A percentile compares a stretch with the other conserved stretches of the same genome.
Conservation (phyloP, 2,888 invertebrate species). For the Athetis lepigone region DNA sequence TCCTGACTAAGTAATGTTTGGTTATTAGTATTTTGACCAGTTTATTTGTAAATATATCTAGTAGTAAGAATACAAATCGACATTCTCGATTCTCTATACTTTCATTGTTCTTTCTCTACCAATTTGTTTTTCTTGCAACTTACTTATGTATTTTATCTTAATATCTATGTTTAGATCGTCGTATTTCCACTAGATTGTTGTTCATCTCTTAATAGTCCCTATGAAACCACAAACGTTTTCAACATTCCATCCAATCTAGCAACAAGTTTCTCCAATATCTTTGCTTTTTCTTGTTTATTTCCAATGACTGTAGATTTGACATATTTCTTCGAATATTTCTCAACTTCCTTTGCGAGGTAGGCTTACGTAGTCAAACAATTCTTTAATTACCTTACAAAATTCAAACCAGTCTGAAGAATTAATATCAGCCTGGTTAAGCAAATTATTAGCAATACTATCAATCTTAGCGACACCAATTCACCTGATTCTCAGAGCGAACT, state of each 20-base stretch:
- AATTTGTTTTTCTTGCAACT: conserved; percentile 2
- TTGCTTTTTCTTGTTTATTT: not conserved
- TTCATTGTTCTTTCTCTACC: conserved; percentile 5
- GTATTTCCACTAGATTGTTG: not conserved
- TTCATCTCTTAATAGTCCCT: not conserved
- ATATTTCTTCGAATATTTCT: not conserved
- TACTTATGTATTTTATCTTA: not conserved
- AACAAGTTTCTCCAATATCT: conserved; percentile 58
- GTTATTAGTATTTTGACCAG: not conserved
- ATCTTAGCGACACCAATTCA: conserved; percentile 27
- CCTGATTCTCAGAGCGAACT: conserved; percentile 37
- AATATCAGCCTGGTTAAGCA: conserved; percentile 24
- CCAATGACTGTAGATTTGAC: not conserved
- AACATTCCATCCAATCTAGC: conserved; percentile 59
- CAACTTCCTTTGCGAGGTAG: not conserved
- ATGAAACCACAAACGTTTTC: not conserved
- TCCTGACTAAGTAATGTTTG: not conserved
- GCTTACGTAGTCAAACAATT: not conserved
- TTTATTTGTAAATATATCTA: conserved; percentile 17
- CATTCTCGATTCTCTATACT: conserved; percentile 1
- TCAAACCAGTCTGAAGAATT: conserved; percentile 10
- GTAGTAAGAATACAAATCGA: not conserved
- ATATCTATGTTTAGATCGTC: not conserved
- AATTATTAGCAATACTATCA: conserved; percentile 20
- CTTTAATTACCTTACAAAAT: not conserved